Percentiles rank a stretch among this genome's conserved stretches.
Evolutionary conservation across 2,113 vertebrate genomes (phyloP).

Genomic region (Antigone vipio): DNA sequence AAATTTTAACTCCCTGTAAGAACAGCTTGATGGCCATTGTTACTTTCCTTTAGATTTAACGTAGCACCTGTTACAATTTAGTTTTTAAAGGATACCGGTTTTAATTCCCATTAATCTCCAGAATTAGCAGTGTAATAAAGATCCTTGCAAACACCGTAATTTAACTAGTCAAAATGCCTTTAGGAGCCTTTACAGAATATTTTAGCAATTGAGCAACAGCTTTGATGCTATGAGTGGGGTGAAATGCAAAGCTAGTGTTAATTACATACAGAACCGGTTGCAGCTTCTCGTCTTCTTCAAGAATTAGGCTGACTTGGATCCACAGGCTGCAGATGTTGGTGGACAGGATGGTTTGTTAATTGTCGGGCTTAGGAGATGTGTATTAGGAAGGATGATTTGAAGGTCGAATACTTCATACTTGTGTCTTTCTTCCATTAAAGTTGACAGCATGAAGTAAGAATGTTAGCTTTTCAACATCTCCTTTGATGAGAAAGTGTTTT

Average conservation of each 20-base stretch:
- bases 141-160: not conserved
- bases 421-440: not conserved
- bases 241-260: not conserved
- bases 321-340: not conserved
- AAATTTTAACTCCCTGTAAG: conserved; percentile 1
- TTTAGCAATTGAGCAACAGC: not conserved
- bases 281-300: not conserved
- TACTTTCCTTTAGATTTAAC: not conserved
- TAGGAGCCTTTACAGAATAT: not conserved
- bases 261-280: not conserved
- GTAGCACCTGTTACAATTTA: conserved; percentile 16
- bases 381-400: not conserved
- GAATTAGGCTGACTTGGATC: not conserved
- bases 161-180: conserved; percentile 1
- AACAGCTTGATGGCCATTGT: conserved; percentile 39
- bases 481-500: not conserved
- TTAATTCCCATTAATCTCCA: conserved; percentile 37
- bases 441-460: not conserved
- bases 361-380: not conserved
- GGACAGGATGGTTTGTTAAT: not conserved
- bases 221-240: not conserved
- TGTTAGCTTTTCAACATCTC: not conserved
- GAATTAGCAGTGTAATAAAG: conserved; percentile 14
- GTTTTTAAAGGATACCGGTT: conserved; percentile 37
- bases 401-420: not conserved